Base-by-base conservation (phyloP, 1,140 invertebrate species). In the Physella acuta region DNA sequence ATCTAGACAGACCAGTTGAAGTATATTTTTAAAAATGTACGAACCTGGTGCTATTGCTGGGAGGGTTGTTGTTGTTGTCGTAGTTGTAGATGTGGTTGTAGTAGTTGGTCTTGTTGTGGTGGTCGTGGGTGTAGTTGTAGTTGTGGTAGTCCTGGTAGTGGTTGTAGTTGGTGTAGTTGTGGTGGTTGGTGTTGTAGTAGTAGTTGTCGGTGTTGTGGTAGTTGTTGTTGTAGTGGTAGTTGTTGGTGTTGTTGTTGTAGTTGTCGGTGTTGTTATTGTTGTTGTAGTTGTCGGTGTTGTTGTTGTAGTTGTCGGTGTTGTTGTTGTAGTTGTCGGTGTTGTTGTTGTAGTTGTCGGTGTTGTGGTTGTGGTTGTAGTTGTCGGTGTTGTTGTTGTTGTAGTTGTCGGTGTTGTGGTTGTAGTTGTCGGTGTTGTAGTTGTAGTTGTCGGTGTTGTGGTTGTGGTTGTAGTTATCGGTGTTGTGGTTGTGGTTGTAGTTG, bases 401-500 rank as follows among this genome's bases (percentile, higher is more conserved):
- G 56, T 59, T 11, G 56, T 59, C 28, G 56, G 28, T 17, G 56
- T 59, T 17, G 56, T 28, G 11, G 56, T 59, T 17, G 56, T 59
- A 30, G 56, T 59, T 11, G 31, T 59, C 8, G 56, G 28, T 11
- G 56, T 59, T 17, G 31, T 59, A 30, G 56, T 28, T 17, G 56
- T 59, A 30, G 56, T 59, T 17, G 56, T 31, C 8, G 56, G 4
- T 11, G 31, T 31, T 17, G 56, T 31, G 11, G 56, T 11, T 17
- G 56, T 34, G 11, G 56, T 34, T 17, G 56, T 59, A 16, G 56
- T 59, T 11, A 31, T 59, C 8, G 56, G 28, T 31, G 56, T 30
- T n/a, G 52, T 55, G 5, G 52, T 55, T n/a, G 52, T 55, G 26
- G 26, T 55, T n/a, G 52, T 11, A 16, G 56, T 59, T 31, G 31